These are phyloP conservation scores for Orthonyx spaldingii DNA, from an alignment of 2,113 vertebrate species.

Conservation along the genomic window DNA sequence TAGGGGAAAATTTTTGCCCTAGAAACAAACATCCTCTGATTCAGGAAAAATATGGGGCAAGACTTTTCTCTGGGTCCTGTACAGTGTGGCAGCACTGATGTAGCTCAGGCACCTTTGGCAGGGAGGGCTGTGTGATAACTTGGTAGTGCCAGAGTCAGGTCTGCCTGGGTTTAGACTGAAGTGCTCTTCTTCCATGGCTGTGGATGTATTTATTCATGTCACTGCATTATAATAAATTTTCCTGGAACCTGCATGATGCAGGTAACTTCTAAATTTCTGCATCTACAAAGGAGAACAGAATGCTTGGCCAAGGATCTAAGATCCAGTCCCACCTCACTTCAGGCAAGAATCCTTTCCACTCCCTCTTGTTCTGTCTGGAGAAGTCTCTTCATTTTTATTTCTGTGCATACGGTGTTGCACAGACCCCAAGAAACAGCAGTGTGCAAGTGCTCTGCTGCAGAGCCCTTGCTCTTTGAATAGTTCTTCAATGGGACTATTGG, in stretches of 20 bases:
- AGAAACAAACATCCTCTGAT: not conserved
- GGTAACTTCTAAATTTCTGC: not conserved
- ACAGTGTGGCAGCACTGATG: not conserved
- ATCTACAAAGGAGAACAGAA: not conserved
- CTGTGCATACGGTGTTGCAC: not conserved
- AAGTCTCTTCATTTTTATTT: not conserved
- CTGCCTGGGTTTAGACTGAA: not conserved
- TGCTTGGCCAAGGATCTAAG: not conserved
- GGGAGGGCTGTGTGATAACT: not conserved
- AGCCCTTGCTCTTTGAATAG: not conserved
- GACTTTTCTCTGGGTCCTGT: not conserved
- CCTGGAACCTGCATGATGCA: not conserved
- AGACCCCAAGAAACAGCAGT: not conserved
- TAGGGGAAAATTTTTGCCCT: not conserved
- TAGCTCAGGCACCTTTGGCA: not conserved
- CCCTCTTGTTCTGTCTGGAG: not conserved
- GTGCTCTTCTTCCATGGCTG: fast-evolving
- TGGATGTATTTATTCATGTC: not conserved
- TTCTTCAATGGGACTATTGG: not conserved
- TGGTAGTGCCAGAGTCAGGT: not conserved
- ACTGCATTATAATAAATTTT: not conserved
- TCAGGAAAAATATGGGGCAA: not conserved
- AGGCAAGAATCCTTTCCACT: not conserved
- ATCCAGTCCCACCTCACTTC: not conserved
- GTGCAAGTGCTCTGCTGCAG: not conserved